Percentiles rank a stretch among this genome's conserved stretches.
phyloP scores from a whole-genome alignment of 2,797 vertebrate genomes.

The Steatocranus sp. region DNA sequence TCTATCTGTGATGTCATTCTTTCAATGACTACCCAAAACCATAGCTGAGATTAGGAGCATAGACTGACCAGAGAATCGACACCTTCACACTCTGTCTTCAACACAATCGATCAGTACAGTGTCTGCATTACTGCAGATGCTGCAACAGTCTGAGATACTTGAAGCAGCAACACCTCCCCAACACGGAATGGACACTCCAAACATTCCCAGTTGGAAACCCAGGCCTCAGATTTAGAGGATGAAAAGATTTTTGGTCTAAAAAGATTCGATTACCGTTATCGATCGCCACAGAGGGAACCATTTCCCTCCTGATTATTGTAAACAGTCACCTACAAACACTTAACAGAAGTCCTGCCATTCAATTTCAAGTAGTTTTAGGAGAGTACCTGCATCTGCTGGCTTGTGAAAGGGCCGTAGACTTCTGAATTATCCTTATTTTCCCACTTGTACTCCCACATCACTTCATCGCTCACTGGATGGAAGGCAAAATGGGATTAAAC shows the following conservation, averaged over 20 bases:
- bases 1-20: neutral
- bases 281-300: rapidly evolving
- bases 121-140: neutral
- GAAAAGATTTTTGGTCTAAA: neutral
- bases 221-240: neutral
- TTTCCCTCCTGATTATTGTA: neutral
- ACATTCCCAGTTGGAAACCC: neutral
- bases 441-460: conserved; percentile 94
- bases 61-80: neutral
- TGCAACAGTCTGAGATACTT: neutral
- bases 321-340: neutral
- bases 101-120: neutral
- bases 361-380: neutral
- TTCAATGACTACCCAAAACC: neutral
- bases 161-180: rapidly evolving
- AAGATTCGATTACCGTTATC: rapidly evolving
- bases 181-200: neutral
- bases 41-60: neutral
- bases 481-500: conserved; percentile 1
- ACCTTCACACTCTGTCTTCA: neutral
- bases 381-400: conserved; percentile 89
- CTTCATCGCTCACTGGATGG: conserved; percentile 66
- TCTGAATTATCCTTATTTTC: conserved; percentile 81
- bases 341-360: neutral
- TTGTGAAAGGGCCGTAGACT: conserved; percentile 88